phyloP scores from a whole-genome alignment of 2,113 vertebrate genomes.

The Cavia porcellus region DNA sequence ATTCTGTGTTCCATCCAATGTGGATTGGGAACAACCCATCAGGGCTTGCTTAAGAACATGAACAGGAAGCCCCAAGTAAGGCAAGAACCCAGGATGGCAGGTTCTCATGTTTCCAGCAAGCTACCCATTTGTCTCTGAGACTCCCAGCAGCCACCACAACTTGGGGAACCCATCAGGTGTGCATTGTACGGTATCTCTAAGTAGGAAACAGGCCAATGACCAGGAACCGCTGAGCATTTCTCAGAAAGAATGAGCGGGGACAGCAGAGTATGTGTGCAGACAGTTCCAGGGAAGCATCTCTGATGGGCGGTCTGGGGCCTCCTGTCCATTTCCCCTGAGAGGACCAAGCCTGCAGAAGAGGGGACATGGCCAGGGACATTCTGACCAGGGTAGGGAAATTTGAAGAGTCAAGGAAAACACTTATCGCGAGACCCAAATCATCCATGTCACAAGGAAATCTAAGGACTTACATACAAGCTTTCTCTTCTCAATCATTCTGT shows the following conservation, averaged over 20 bases:
- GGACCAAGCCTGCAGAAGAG: accelerated
- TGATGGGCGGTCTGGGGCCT: neutral
- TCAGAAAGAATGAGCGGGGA: neutral
- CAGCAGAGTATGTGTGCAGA: accelerated
- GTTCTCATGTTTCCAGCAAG: neutral
- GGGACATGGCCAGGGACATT: neutral
- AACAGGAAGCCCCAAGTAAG: neutral
- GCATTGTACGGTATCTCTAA: neutral
- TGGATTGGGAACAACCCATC: neutral
- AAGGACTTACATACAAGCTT: neutral
- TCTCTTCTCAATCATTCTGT: too few relatives aligned
- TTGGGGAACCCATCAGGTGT: neutral
- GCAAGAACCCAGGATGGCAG: neutral
- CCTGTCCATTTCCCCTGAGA: neutral
- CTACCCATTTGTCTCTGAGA: neutral
- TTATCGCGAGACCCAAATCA: neutral
- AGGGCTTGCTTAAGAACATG: neutral
- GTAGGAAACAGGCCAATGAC: neutral
- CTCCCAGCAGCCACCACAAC: neutral
- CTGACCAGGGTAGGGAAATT: neutral
- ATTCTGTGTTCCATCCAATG: neutral
- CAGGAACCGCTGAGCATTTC: neutral
- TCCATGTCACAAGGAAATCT: neutral
- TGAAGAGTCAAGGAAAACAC: neutral
- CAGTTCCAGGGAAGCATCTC: neutral